These are phyloP conservation scores for Vanessa tameamea DNA, from an alignment of 1,140 invertebrate species.

Conservation along the genomic window DNA sequence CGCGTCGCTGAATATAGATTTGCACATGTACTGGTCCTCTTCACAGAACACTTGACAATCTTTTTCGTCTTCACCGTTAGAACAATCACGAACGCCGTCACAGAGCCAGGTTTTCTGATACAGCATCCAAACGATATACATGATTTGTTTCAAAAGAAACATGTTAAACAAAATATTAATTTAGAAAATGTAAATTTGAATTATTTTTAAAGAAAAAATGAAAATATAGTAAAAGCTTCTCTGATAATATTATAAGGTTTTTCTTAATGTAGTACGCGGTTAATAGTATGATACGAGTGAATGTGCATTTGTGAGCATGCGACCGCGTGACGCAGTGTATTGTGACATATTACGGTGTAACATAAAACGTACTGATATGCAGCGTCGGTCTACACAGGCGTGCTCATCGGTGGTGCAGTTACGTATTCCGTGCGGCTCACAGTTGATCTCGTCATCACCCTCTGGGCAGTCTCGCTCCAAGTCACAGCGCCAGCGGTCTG, in stretches of 20 bases:
- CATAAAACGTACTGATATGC: slow-evolving; percentile 83
- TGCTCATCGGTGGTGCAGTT: slow-evolving; percentile 86
- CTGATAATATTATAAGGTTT: too few species aligned
- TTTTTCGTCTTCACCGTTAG: slow-evolving; percentile 90
- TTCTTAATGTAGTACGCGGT: too few species aligned
- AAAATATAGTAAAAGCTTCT: too few species aligned
- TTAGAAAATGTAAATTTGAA: too few species aligned
- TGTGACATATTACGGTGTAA: not conserved
- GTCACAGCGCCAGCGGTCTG: slow-evolving; percentile 90
- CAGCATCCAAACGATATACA: slow-evolving; percentile 3
- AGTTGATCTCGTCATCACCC: slow-evolving; percentile 90
- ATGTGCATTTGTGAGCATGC: too few species aligned
- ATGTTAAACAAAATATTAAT: too few species aligned
- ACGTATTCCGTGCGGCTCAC: slow-evolving; percentile 82
- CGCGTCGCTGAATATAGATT: slow-evolving; percentile 73
- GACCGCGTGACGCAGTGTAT: too few species aligned
- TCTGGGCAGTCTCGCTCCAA: slow-evolving; percentile 89
- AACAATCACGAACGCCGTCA: slow-evolving; percentile 92
- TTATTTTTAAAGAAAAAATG: too few species aligned
- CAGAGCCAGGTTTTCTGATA: slow-evolving; percentile 89
- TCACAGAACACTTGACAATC: slow-evolving; percentile 87
- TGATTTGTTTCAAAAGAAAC: not conserved
- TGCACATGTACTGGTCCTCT: slow-evolving; percentile 86
- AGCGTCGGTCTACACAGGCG: slow-evolving; percentile 84
- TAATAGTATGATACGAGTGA: too few species aligned